phyloP scores from a whole-genome alignment of 2,113 vertebrate genomes.

The Pedionomus torquatus region DNA sequence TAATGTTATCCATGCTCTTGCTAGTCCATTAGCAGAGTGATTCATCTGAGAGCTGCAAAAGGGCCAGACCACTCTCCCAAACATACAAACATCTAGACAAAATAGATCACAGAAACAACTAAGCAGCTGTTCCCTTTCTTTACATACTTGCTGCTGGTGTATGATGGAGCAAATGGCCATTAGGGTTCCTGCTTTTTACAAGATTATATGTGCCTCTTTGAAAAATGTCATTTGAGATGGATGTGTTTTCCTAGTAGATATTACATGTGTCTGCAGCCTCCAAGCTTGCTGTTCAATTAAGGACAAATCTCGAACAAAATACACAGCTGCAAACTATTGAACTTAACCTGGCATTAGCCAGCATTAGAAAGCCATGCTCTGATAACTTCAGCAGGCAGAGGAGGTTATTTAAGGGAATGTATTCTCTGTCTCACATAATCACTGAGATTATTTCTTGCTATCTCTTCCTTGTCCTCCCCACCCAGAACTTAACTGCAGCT shows the following conservation, averaged over 20 bases:
- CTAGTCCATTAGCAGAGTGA: conserved; percentile 72
- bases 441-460: conserved; percentile 36
- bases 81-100: conserved; percentile 15
- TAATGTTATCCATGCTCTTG: conserved; percentile 64
- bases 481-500: not conserved
- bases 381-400: not conserved
- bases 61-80: conserved; percentile 9
- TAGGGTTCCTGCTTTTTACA: not conserved
- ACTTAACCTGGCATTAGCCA: conserved; percentile 40
- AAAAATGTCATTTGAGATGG: conserved; percentile 6
- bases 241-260: not conserved
- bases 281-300: not conserved
- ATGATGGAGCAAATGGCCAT: not conserved
- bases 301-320: not conserved
- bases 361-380: conserved; percentile 20
- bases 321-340: not conserved
- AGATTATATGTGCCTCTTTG: conserved; percentile 17
- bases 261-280: not conserved
- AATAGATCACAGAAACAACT: conserved; percentile 37
- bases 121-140: conserved; percentile 7
- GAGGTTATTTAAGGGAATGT: conserved; percentile 39
- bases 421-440: conserved; percentile 35
- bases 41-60: conserved; percentile 58
- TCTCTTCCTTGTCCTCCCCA: conserved; percentile 12
- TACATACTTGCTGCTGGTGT: not conserved